Evolutionary conservation across 2,888 invertebrate species (phyloP), one percentile per base, ranked within the genome.

Genomic region (Liposcelis brunnea): DNA sequence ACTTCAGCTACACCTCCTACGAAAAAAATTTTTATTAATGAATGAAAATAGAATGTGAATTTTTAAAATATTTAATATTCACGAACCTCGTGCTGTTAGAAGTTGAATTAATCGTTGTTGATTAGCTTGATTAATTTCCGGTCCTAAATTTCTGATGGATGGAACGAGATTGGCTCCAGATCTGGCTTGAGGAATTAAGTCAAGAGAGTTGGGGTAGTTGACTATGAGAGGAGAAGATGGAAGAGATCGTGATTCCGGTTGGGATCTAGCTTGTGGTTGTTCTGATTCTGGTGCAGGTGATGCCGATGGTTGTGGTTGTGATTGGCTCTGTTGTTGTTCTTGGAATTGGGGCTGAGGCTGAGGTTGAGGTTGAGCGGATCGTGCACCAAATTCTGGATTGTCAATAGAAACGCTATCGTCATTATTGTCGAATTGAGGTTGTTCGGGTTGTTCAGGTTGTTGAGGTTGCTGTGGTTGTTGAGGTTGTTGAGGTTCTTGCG

Each of bases 71-170:
- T n/a, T n/a, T n/a, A n/a, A n/a, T n/a, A n/a, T n/a, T n/a, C n/a
- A n/a, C n/a, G 40, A 31, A 15, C 38, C 64, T 42, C 55, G 61
- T 45, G 62, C 71, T 47, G 60, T 70, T 31, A 69, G 57, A 36
- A 73, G 59, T 31, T 70, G 64, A 53, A 72, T 62, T 16, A 71
- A 65, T 48, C 65, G 64, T 44, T 66, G 63, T 52, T 71, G 68
- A 51, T 68, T 67, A 19, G 55, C 56, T 48, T 59, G 56, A 49
- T 58, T 58, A 49, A 64, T 60, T 47, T 64, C 61, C 12, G 63
- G 57, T 44, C 55, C 59, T 14, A 53, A 47, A 44, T 49, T 49
- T 45, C 59, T 55, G 2, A 56, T 52, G 43, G 62, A 62, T 14
- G 59, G 54, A 36, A 64, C 54, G 1, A 61, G 54, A 6, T 52